Conservation (phyloP, 1,140 invertebrate genomes). For the Pogonus chalceus region DNA sequence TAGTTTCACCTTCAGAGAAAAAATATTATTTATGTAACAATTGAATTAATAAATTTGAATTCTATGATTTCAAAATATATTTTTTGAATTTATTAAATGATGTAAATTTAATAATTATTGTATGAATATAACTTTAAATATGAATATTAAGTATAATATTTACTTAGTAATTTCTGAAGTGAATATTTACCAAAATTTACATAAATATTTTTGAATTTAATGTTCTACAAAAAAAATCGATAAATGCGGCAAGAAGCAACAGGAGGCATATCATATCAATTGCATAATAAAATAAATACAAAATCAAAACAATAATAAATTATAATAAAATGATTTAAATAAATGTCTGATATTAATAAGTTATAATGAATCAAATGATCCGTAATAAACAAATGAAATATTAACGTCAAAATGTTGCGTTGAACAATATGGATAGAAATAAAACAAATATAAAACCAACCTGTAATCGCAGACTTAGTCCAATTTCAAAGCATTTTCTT, state of each 20-base stretch:
- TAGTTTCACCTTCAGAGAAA: too few species aligned
- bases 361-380: background rate
- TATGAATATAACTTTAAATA: too few species aligned
- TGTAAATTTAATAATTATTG: too few species aligned
- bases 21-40: too few species aligned
- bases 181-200: too few species aligned
- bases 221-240: too few species aligned
- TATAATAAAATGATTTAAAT: background rate
- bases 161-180: too few species aligned
- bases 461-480: background rate
- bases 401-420: background rate
- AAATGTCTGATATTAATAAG: background rate
- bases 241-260: background rate
- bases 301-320: background rate
- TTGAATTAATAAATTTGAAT: too few species aligned
- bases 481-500: background rate
- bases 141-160: too few species aligned
- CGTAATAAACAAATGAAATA: background rate
- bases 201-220: too few species aligned
- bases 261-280: background rate
- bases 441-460: background rate
- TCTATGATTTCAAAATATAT: too few species aligned
- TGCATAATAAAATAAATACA: background rate
- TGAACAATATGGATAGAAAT: background rate
- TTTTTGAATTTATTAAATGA: too few species aligned